phyloP scores from a whole-genome alignment of 2,113 vertebrate genomes.

The Vidua macroura region DNA sequence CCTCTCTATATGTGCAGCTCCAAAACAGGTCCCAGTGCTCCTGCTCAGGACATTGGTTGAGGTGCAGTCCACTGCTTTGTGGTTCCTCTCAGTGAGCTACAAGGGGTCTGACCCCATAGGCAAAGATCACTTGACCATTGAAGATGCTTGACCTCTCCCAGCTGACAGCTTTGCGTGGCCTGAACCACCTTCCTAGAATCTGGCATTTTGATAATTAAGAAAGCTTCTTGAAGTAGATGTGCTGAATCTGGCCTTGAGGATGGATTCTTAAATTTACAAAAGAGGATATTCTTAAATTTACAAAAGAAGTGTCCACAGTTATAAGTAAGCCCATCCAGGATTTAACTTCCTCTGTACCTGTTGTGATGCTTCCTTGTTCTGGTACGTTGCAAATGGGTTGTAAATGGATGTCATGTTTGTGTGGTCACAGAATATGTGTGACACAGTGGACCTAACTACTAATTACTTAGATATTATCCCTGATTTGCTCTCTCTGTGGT shows the following conservation, averaged over 20 bases:
- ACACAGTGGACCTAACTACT: neutral
- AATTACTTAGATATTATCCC: neutral
- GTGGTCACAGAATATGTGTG: neutral
- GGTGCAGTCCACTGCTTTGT: neutral
- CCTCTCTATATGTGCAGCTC: neutral
- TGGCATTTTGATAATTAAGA: neutral
- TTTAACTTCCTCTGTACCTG: neutral
- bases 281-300: neutral
- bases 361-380: neutral
- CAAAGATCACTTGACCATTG: neutral
- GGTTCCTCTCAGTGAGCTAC: neutral
- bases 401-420: neutral
- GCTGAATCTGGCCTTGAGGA: neutral
- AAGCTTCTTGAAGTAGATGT: neutral
- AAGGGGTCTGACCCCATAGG: fast-evolving
- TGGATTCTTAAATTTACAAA: neutral
- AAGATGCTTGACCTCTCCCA: neutral
- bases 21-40: neutral
- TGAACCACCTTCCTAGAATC: neutral
- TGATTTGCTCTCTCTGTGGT: neutral
- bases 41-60: neutral
- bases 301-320: neutral
- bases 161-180: neutral
- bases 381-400: neutral
- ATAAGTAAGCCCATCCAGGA: neutral